phyloP scores from a whole-genome alignment of 2,113 vertebrate species.

The Oophaga pumilio region DNA sequence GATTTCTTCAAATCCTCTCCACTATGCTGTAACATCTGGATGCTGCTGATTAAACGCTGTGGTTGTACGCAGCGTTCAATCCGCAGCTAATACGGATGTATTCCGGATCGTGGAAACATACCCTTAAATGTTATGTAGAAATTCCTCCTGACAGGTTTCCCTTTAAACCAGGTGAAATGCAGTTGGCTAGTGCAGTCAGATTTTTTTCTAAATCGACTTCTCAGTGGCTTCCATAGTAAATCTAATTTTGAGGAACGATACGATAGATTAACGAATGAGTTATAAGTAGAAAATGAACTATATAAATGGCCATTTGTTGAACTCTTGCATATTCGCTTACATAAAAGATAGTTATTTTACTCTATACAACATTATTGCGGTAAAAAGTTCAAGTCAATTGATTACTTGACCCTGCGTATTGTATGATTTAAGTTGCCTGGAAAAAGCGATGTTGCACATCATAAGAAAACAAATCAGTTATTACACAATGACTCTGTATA shows the following conservation, averaged over 20 bases:
- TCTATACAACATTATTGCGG: not conserved
- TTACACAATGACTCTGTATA: conserved; percentile 12
- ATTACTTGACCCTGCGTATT: not conserved
- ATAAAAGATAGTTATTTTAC: not conserved
- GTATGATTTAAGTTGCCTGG: not conserved
- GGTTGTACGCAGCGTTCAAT: too few relatives aligned
- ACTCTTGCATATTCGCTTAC: not conserved
- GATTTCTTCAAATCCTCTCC: too few relatives aligned
- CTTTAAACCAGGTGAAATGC: not conserved
- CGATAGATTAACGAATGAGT: not conserved
- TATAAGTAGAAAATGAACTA: not conserved
- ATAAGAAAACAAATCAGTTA: conserved; percentile 20
- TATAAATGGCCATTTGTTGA: not conserved
- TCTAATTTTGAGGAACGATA: not conserved
- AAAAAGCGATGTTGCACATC: not conserved
- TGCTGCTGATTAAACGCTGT: too few relatives aligned
- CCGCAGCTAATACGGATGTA: too few relatives aligned
- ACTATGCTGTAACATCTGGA: too few relatives aligned
- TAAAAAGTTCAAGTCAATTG: not conserved
- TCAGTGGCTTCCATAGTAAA: not conserved
- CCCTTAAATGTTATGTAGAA: too few relatives aligned
- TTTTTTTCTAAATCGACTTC: not conserved
- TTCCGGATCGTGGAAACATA: too few relatives aligned
- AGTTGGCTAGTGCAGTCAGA: not conserved
- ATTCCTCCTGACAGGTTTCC: too few relatives aligned